phyloP scores from a whole-genome alignment of 2,797 vertebrate species.

The Sebastes jordani region DNA sequence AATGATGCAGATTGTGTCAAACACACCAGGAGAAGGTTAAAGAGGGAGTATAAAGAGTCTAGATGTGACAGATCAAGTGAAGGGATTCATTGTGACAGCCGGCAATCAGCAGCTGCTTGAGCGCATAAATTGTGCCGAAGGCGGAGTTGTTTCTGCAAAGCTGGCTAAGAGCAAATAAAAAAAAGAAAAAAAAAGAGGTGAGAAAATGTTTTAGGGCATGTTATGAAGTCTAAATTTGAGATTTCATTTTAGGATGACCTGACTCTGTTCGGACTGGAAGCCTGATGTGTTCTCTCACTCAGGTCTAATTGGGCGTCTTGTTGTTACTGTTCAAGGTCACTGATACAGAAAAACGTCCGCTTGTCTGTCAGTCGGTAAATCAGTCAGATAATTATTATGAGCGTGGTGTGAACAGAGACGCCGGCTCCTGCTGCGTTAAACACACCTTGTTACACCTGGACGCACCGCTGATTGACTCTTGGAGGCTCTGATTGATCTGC shows the following conservation, averaged over 20 bases:
- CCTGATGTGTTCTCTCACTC: background rate
- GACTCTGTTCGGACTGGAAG: background rate
- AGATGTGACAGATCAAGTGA: constrained; percentile 22
- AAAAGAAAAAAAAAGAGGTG: background rate
- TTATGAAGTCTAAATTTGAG: background rate
- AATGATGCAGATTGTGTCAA: constrained; percentile 26
- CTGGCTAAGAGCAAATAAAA: constrained; percentile 19
- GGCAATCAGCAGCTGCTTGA: constrained; percentile 28
- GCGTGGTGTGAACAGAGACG: constrained; percentile 6
- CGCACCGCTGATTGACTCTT: constrained; percentile 17
- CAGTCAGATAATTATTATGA: constrained; percentile 17
- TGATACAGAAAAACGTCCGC: constrained; percentile 17
- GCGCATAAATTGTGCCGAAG: background rate
- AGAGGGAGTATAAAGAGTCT: background rate
- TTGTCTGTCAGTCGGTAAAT: background rate
- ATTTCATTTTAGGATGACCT: constrained; percentile 3
- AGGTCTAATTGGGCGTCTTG: background rate
- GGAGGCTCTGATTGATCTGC: background rate
- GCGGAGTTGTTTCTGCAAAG: background rate
- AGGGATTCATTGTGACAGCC: constrained; percentile 52
- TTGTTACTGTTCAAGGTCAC: constrained; percentile 4
- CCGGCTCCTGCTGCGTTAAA: constrained; percentile 39
- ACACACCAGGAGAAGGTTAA: constrained; percentile 1
- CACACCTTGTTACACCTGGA: constrained; percentile 33
- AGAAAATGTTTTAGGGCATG: background rate